Base-by-base conservation (phyloP, 2,888 invertebrate genomes). In the Pecten maximus region DNA sequence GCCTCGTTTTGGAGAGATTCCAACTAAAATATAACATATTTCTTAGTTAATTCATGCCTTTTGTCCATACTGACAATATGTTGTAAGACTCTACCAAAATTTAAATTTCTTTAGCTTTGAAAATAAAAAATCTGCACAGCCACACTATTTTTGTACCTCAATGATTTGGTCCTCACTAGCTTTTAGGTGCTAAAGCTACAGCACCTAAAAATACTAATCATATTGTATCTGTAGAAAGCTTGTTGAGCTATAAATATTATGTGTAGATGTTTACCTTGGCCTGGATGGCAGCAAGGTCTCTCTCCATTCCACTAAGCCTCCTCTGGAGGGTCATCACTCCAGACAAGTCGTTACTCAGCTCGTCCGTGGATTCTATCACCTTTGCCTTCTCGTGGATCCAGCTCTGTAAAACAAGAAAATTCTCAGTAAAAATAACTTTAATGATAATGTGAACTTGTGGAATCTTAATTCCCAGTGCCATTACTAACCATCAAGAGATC, bases 321-420 rank as follows among this genome's bases (percentile, higher is more conserved):
- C 99, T 98, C 97, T 99, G 98, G 54, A 99, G 97, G 0, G 99
- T 99, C 99, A 99, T 99, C 87, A 99, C 99, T 94, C 97, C 97
- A 90, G 98, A 99, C 95, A 99, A 98, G 97, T 99, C 99, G 93
- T 99, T 99, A 97, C 99, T 99, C 95, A 99, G 97, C 96, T 99
- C 99, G 97, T 99, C 99, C 6, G 99, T 99, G 95, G 99, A 99
- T 95, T 99, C 99, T 88, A 99, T 97, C 94, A 99, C 98, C 95
- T 99, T 98, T 96, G 99, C 99, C 97, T 99, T 99, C 97, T 99
- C 99, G 97, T 99, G 99, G 97, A 99, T 99, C 99, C 99, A 99
- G 3, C 99, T 96, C 97, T 97, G 93, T 39, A 90, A 91, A 88
- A 87, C 39, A 87, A 87, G 16, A 87, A 87, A 12, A 40, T 0